These are phyloP conservation scores for Portevinia maculata DNA, from an alignment of 2,888 invertebrate species.

Conservation along the genomic window DNA sequence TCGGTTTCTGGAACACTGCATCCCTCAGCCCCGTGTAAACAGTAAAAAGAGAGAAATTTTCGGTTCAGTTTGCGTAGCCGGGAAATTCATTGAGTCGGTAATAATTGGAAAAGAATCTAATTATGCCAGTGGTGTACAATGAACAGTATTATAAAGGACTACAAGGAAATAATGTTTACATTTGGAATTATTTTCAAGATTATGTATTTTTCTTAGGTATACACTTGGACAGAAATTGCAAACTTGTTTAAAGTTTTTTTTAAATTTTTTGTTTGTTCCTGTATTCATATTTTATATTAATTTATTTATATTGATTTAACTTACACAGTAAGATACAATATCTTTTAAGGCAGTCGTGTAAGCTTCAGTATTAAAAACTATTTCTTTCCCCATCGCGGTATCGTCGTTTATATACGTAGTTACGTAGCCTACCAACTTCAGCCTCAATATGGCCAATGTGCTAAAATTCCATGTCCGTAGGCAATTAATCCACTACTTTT, in stretches of 20 bases:
- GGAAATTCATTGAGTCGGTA: slow-evolving; percentile 71
- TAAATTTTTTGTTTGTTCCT: neutral
- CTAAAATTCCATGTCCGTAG: no score
- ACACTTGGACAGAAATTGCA: neutral
- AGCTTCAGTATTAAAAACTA: no score
- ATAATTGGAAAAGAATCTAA: slow-evolving; percentile 71
- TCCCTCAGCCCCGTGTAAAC: slow-evolving; percentile 64
- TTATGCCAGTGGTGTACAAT: slow-evolving; percentile 63
- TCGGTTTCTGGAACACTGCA: slow-evolving; percentile 66
- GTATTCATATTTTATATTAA: no score
- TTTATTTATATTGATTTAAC: no score
- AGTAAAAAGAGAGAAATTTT: slow-evolving; percentile 39
- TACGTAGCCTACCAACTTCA: no score
- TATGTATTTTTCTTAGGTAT: neutral
- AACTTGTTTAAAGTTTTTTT: neutral
- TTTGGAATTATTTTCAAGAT: slow-evolving; percentile 7
- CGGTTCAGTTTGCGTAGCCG: slow-evolving; percentile 65
- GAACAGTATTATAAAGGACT: neutral
- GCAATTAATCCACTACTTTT: no score
- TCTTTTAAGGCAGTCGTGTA: no score
- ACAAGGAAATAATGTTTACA: slow-evolving; percentile 23
- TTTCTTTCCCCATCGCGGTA: no score
- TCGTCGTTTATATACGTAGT: no score
- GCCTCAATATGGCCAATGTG: no score
- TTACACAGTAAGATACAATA: no score